A percentile compares a stretch with the other conserved stretches of the same genome.
Conservation (phyloP, 64 coral and sea anemone species). For the Astreopora myriophthalma region DNA sequence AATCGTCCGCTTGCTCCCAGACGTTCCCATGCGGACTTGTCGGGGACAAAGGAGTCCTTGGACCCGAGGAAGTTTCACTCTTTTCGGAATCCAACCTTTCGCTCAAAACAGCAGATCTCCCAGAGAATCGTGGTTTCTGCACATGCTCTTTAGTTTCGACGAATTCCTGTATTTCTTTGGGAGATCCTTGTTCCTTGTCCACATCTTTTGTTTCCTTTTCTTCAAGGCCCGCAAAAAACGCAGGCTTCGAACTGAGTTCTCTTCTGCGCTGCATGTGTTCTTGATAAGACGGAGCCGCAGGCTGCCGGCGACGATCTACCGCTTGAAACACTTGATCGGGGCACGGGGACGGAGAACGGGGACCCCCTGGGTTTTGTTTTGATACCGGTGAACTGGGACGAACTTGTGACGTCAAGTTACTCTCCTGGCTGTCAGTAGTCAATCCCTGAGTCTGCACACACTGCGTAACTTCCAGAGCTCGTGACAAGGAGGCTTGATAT, state of each 20-base stretch:
- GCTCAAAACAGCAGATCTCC: neutral
- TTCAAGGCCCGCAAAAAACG: constrained; percentile 70
- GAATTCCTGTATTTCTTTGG: constrained; percentile 21
- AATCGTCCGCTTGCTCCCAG: constrained; percentile 83
- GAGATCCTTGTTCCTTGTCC: constrained; percentile 25
- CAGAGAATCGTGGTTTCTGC: neutral
- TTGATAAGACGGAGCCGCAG: constrained; percentile 93
- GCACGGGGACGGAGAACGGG: constrained; percentile 80
- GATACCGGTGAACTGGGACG: constrained; percentile 19
- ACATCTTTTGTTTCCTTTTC: constrained; percentile 43
- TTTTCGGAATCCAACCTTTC: constrained; percentile 28
- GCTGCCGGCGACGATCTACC: constrained; percentile 89
- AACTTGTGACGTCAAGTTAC: constrained; percentile 43
- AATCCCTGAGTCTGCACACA: constrained; percentile 55
- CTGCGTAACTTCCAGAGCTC: constrained; percentile 48
- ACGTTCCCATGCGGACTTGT: constrained; percentile 9
- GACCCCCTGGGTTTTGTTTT: constrained; percentile 36
- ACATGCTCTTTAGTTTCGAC: constrained; percentile 32
- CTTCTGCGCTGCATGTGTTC: constrained; percentile 95
- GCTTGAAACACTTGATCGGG: constrained; percentile 94
- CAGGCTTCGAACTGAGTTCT: constrained; percentile 59
- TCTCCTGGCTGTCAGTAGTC: constrained; percentile 57
- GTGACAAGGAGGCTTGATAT: constrained; percentile 50
- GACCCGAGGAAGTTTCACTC: constrained; percentile 50
- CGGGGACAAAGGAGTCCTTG: constrained; percentile 56